phyloP scores from a whole-genome alignment of 2,113 vertebrate genomes.

The Pollimyrus isidori region DNA sequence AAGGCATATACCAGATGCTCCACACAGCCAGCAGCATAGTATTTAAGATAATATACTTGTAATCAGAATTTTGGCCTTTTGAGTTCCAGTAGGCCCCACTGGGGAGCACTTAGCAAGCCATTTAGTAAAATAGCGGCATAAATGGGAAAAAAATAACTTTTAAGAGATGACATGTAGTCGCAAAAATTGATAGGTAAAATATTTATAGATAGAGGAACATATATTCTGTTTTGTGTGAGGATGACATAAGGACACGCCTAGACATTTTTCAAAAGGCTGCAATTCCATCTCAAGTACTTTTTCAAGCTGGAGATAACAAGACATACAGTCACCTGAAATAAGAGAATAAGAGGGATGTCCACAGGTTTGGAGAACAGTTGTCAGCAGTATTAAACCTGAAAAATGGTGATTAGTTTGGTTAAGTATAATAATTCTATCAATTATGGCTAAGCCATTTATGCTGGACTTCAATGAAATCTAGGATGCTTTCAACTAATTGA shows the following conservation, averaged over 20 bases:
- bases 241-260: background rate
- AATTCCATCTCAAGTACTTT: background rate
- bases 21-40: background rate
- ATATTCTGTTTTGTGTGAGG: background rate
- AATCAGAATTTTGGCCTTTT: slow-evolving; percentile 6
- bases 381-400: background rate
- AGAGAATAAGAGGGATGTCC: background rate
- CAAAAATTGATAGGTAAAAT: background rate
- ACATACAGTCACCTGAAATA: background rate
- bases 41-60: background rate
- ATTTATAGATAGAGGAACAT: background rate
- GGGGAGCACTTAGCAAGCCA: background rate
- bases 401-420: slow-evolving; percentile 57
- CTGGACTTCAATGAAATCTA: slow-evolving; percentile 42
- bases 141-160: background rate
- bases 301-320: background rate
- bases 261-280: background rate
- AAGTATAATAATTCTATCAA: slow-evolving; percentile 63
- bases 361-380: background rate
- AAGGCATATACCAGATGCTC: background rate
- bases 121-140: background rate
- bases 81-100: background rate
- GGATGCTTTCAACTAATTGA: slow-evolving; percentile 56
- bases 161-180: background rate
- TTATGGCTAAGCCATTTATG: slow-evolving; percentile 53